These are phyloP conservation scores for Carollia perspicillata DNA, from an alignment of 2,113 vertebrate species.

Conservation along the genomic window DNA sequence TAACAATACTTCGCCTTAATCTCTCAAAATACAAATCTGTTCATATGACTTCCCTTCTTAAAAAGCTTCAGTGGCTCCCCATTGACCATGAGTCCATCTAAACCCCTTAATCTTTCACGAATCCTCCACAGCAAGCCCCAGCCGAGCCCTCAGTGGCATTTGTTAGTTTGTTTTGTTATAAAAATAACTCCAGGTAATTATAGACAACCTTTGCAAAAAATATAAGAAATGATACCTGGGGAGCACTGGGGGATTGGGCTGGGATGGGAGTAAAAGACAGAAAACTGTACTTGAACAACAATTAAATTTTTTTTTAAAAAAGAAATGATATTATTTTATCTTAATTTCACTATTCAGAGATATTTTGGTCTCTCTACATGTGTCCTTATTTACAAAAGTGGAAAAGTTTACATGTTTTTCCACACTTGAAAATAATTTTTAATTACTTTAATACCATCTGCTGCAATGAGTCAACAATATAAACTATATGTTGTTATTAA, in stretches of 20 bases:
- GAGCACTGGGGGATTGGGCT: too few relatives aligned
- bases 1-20: constrained; percentile 32
- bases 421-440: constrained; percentile 15
- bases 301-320: too few relatives aligned
- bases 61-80: not conserved
- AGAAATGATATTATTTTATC: not conserved
- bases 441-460: not conserved
- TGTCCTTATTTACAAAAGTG: not conserved
- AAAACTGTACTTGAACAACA: too few relatives aligned
- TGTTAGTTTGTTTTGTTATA: not conserved
- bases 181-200: not conserved
- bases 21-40: constrained; percentile 39
- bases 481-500: not conserved
- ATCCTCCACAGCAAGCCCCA: not conserved
- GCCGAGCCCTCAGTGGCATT: not conserved
- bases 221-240: not conserved
- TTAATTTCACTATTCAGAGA: not conserved
- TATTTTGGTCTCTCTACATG: not conserved
- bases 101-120: not conserved
- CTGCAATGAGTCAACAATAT: not conserved
- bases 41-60: not conserved
- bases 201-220: not conserved
- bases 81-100: not conserved
- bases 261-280: too few relatives aligned
- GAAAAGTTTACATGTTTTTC: not conserved